Evolutionary conservation across 2,113 vertebrate genomes (phyloP).

Genomic region (Aegithalos caudatus): DNA sequence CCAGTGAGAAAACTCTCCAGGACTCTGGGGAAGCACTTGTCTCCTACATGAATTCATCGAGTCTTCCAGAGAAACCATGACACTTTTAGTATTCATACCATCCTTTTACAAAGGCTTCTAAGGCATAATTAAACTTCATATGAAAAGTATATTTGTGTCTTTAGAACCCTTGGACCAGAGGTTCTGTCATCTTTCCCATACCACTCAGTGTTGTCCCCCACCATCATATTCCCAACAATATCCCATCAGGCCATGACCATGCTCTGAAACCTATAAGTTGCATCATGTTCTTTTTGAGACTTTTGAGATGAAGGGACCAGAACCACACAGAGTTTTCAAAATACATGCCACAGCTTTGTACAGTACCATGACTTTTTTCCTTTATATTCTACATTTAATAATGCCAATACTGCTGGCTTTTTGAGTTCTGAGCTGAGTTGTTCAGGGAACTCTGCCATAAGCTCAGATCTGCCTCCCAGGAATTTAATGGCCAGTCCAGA

Average conservation of each 20-base stretch:
- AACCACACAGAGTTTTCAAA: neutral
- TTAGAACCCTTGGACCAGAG: neutral
- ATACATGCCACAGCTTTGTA: neutral
- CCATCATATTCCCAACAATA: neutral
- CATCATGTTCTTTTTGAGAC: neutral
- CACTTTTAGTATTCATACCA: neutral
- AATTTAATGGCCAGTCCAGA: neutral
- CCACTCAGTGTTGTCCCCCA: neutral
- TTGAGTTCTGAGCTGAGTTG: neutral
- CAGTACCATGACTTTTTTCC: neutral
- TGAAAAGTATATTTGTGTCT: neutral
- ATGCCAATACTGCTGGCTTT: neutral
- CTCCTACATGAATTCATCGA: neutral
- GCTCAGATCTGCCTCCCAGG: neutral
- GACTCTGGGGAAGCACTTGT: neutral
- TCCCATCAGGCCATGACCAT: accelerated
- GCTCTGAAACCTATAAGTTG: neutral
- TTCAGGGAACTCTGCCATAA: neutral
- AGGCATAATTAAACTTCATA: neutral
- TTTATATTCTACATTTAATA: neutral
- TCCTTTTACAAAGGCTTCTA: neutral
- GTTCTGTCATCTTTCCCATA: neutral
- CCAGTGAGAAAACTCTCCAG: neutral
- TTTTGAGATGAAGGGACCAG: neutral
- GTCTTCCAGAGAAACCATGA: neutral